phyloP scores from a whole-genome alignment of 2,888 invertebrate species.

The Conops quadrifasciatus region DNA sequence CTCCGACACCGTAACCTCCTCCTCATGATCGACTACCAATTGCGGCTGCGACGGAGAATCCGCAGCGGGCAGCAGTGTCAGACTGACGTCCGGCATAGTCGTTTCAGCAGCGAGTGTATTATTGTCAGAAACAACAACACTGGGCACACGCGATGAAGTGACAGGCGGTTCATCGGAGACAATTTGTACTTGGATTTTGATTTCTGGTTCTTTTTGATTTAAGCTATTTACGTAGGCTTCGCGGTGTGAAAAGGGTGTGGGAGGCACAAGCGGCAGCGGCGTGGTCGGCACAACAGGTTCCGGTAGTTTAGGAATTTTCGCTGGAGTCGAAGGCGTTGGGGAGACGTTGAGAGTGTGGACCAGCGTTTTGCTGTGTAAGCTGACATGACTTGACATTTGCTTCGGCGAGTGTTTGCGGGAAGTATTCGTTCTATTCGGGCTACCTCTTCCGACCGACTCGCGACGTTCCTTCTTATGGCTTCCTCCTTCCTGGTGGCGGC shows the following conservation, averaged over 20 bases:
- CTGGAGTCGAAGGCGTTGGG: constrained; percentile 35
- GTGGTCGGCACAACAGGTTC: constrained; percentile 48
- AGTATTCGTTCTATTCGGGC: constrained; percentile 17
- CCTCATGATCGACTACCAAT: constrained; percentile 60
- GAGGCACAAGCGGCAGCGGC: constrained; percentile 58
- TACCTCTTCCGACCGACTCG: neutral
- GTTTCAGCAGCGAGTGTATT: constrained; percentile 1
- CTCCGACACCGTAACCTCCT: constrained; percentile 58
- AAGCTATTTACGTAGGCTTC: constrained; percentile 60
- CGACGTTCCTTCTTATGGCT: constrained; percentile 25
- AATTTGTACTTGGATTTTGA: constrained; percentile 64
- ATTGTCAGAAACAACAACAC: neutral
- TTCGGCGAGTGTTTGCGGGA: constrained; percentile 9
- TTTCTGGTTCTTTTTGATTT: constrained; percentile 64
- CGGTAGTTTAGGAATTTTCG: constrained; percentile 47
- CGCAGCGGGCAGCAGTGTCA: constrained; percentile 19
- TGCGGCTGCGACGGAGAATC: constrained; percentile 51
- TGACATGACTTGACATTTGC: neutral
- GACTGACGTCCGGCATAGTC: constrained; percentile 28
- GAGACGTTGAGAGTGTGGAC: neutral
- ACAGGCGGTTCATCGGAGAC: constrained; percentile 57
- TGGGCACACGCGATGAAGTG: constrained; percentile 14
- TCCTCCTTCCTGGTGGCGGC: constrained; percentile 1
- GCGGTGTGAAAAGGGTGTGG: constrained; percentile 53
- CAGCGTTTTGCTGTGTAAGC: constrained; percentile 17